These are phyloP conservation scores for Helicolenus hilgendorfi DNA, from an alignment of 2,797 vertebrate species.

Conservation along the genomic window DNA sequence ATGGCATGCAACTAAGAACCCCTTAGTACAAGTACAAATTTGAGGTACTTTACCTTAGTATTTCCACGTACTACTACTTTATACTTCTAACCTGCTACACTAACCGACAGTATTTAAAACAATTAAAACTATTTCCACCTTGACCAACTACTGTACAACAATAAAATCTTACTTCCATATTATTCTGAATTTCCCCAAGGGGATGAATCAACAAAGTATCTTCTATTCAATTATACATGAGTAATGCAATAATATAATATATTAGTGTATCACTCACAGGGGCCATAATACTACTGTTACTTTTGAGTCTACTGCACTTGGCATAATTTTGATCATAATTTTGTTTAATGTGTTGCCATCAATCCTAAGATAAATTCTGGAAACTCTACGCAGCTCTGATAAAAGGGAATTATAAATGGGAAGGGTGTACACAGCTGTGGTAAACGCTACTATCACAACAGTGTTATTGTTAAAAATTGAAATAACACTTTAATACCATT, in stretches of 20 bases:
- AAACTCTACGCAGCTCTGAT: background rate
- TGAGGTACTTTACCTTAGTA: background rate
- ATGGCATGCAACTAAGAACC: background rate
- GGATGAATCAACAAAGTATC: too few species aligned
- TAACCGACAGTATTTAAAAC: background rate
- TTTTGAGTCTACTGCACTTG: background rate
- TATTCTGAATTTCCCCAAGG: background rate
- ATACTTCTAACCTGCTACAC: background rate
- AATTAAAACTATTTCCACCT: background rate
- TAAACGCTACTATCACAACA: background rate
- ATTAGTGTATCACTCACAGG: background rate
- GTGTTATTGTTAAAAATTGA: background rate
- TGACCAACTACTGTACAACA: background rate
- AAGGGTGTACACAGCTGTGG: background rate
- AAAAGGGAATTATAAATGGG: background rate
- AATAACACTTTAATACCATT: background rate
- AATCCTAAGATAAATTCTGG: background rate
- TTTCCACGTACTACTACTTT: background rate
- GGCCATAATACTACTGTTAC: background rate
- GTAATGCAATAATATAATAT: background rate
- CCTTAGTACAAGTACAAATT: background rate
- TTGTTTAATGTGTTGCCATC: slow-evolving; percentile 8
- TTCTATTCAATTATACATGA: background rate
- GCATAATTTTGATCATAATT: background rate
- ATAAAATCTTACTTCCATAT: background rate